Percentiles rank a stretch among this genome's conserved stretches.
Evolutionary conservation across 2,888 invertebrate species (phyloP).

Genomic region (Dryobota labecula): DNA sequence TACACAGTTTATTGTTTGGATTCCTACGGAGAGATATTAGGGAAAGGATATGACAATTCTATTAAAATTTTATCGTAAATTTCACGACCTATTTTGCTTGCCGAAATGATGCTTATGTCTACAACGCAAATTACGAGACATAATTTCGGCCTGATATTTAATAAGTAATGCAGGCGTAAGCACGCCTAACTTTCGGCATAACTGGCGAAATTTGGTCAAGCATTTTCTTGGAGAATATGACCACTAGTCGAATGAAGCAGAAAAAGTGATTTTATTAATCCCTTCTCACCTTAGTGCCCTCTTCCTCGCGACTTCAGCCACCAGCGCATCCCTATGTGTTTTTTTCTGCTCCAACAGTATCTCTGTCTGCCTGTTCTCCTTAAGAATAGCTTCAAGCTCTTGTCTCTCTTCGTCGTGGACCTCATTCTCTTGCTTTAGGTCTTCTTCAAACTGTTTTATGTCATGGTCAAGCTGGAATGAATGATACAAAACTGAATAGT

Average conservation of each 20-base stretch:
- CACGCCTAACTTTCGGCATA: neutral
- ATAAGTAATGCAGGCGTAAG: neutral
- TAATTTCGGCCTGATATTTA: neutral
- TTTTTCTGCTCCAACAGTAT: constrained; percentile 80
- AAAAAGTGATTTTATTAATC: no score
- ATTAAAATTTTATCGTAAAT: neutral
- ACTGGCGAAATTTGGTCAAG: neutral
- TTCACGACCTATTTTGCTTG: neutral
- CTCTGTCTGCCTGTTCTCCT: constrained; percentile 77
- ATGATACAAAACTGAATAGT: neutral
- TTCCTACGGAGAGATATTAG: no score
- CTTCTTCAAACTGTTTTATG: constrained; percentile 79
- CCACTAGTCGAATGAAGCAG: neutral
- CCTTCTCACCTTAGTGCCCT: constrained; percentile 70
- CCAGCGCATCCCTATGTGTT: constrained; percentile 75
- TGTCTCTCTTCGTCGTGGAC: constrained; percentile 74
- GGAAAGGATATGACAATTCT: no score
- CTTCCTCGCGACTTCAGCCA: constrained; percentile 79
- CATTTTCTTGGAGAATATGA: neutral
- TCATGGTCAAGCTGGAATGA: constrained; percentile 76
- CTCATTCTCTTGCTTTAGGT: constrained; percentile 80
- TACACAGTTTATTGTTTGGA: no score
- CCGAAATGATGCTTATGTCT: neutral
- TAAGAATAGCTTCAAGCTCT: constrained; percentile 74
- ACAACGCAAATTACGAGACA: neutral